A percentile compares a stretch with the other conserved stretches of the same genome.
Evolutionary conservation across 2,888 invertebrate species (phyloP).

Genomic region (Ectropis crepuscularia): DNA sequence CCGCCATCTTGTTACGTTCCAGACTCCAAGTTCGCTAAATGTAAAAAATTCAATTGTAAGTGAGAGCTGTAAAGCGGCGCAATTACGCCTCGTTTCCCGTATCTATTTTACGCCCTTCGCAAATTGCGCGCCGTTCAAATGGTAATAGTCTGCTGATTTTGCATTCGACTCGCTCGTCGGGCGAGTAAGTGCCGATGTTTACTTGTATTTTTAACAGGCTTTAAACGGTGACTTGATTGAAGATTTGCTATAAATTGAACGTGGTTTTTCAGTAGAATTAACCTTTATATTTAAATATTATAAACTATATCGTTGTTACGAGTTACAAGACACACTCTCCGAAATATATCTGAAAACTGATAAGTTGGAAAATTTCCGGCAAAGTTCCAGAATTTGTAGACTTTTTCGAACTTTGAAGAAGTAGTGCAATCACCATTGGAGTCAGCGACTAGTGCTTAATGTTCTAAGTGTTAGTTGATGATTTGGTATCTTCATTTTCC

Average conservation of each 20-base stretch:
- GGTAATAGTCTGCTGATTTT: slow-evolving; percentile 30
- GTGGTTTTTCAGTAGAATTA: background rate
- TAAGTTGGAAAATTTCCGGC: too few relatives aligned
- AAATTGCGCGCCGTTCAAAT: slow-evolving; percentile 38
- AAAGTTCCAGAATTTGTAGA: too few relatives aligned
- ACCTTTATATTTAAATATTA: too few relatives aligned
- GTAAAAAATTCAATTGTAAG: slow-evolving; percentile 1
- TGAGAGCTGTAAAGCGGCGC: slow-evolving; percentile 4
- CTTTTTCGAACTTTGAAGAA: too few relatives aligned
- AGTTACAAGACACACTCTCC: too few relatives aligned
- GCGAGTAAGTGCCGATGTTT: slow-evolving; percentile 30
- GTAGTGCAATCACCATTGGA: too few relatives aligned
- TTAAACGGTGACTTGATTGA: background rate
- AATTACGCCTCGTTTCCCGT: slow-evolving; percentile 17
- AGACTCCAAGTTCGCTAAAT: background rate
- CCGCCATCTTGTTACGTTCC: background rate
- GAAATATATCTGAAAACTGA: too few relatives aligned
- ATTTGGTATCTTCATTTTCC: too few relatives aligned
- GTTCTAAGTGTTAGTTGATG: too few relatives aligned
- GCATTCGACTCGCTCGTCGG: slow-evolving; percentile 26
- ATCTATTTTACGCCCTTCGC: slow-evolving; percentile 21
- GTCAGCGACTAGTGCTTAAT: too few relatives aligned
- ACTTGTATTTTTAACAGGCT: slow-evolving; percentile 1
- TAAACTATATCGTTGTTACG: too few relatives aligned
- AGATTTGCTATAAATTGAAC: background rate